A percentile compares a stretch with the other conserved stretches of the same genome.
phyloP scores from a whole-genome alignment of 1,140 invertebrate species.

The Xylocopa sonorina region DNA sequence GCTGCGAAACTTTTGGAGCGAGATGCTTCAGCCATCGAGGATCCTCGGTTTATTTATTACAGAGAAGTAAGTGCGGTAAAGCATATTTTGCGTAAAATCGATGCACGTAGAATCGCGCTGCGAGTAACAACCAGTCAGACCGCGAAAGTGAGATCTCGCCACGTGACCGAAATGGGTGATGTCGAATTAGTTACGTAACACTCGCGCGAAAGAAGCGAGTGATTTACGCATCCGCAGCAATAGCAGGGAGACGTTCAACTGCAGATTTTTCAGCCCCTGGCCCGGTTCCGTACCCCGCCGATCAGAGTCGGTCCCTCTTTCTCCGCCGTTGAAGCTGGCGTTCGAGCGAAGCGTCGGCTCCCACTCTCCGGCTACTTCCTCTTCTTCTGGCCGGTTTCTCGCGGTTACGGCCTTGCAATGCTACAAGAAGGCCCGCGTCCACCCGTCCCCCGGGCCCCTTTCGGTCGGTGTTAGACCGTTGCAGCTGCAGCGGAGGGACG shows the following conservation, averaged over 20 bases:
- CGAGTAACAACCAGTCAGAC: neutral
- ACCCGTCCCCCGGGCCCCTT: neutral
- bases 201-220: constrained; percentile 48
- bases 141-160: neutral
- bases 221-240: constrained; percentile 76
- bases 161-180: constrained; percentile 26
- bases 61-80: no score
- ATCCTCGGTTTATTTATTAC: no score
- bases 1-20: no score
- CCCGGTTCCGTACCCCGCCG: neutral
- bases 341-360: constrained; percentile 62
- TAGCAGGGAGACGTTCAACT: constrained; percentile 62
- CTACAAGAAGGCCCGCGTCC: constrained; percentile 62
- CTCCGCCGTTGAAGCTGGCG: constrained; percentile 46
- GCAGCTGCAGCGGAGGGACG: constrained; percentile 68
- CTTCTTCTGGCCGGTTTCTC: constrained; percentile 66
- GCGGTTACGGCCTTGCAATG: constrained; percentile 79
- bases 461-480: constrained; percentile 60
- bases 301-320: constrained; percentile 1
- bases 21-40: no score
- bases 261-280: constrained; percentile 46
- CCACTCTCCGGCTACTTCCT: constrained; percentile 61
- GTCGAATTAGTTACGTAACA: constrained; percentile 64
- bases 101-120: neutral
- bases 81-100: no score